Evolutionary conservation across 2,797 vertebrate species (phyloP).

Genomic region (Pangasius djambal): DNA sequence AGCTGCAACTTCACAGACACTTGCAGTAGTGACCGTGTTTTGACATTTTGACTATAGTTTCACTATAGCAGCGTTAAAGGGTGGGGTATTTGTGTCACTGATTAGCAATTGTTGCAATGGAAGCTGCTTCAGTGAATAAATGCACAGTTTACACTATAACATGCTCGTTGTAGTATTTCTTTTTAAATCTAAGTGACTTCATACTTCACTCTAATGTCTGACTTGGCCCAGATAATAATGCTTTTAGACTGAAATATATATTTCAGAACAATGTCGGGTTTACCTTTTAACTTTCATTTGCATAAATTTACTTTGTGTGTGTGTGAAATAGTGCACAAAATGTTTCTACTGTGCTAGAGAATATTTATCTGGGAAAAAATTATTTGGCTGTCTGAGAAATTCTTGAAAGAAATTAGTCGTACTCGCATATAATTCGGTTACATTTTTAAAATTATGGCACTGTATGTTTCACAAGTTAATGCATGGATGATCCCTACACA

Average conservation of each 20-base stretch:
- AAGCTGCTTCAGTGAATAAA: conserved; percentile 69
- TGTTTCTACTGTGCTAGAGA: neutral
- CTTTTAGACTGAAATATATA: conserved; percentile 13
- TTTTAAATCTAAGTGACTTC: neutral
- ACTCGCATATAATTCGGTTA: neutral
- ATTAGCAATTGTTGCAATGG: conserved; percentile 59
- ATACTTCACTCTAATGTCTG: too few species aligned
- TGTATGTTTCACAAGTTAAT: neutral
- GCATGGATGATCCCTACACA: neutral
- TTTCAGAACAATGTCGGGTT: neutral
- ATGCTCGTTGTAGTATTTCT: neutral
- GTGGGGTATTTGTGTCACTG: conserved; percentile 34
- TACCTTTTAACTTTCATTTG: neutral
- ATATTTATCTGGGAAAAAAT: neutral
- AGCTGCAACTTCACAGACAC: neutral
- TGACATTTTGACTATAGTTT: conserved; percentile 11
- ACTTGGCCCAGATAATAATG: neutral
- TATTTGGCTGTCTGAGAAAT: too few species aligned
- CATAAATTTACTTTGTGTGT: neutral
- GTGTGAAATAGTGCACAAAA: neutral
- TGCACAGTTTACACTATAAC: conserved; percentile 56
- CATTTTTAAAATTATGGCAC: neutral
- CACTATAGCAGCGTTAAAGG: conserved; percentile 26
- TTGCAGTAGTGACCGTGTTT: conserved; percentile 7
- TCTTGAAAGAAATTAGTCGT: neutral